A percentile compares a stretch with the other conserved stretches of the same genome.
phyloP scores from a whole-genome alignment of 2,113 vertebrate genomes.

The Mus spicilegus region DNA sequence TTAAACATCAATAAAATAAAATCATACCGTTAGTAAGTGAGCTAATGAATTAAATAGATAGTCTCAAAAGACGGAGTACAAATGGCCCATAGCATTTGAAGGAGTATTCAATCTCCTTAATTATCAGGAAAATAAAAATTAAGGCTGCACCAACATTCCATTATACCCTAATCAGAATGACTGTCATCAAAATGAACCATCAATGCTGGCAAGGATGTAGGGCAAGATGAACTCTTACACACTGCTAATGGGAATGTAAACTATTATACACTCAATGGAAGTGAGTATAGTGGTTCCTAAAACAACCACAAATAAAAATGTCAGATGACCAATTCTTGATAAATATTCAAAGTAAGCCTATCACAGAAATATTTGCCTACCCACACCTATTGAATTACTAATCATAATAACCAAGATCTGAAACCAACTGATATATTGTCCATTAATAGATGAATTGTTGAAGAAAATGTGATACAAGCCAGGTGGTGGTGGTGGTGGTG shows the following conservation, averaged over 20 bases:
- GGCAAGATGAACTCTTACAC: neutral
- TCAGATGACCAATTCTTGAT: neutral
- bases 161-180: neutral
- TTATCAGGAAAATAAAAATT: neutral
- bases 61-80: neutral
- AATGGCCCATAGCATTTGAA: neutral
- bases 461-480: neutral
- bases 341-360: neutral
- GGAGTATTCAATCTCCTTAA: neutral
- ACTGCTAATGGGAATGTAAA: neutral
- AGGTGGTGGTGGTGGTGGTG: neutral
- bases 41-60: neutral
- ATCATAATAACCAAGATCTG: neutral
- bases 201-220: neutral
- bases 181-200: neutral
- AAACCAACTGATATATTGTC: neutral
- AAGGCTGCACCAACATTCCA: neutral
- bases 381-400: neutral
- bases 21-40: neutral
- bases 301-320: neutral
- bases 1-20: neutral
- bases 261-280: neutral
- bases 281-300: neutral
- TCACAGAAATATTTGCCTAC: neutral
- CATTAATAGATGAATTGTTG: neutral